Base-by-base conservation (phyloP, 2,888 invertebrate species). In the Dyspetes luteomarginatus region DNA sequence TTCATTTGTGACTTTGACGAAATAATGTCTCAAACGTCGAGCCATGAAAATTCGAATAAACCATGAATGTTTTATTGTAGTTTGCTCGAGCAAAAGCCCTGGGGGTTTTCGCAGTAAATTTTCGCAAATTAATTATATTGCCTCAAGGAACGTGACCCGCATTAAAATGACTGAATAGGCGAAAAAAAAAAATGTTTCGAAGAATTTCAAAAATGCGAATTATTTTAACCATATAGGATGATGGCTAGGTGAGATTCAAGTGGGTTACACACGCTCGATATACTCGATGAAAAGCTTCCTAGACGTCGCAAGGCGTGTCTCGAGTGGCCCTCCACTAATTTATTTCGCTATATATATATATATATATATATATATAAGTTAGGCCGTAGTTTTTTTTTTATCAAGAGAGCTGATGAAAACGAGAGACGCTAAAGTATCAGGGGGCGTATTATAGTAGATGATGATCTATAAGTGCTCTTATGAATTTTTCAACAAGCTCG, bases 291-390 rank as follows among this genome's bases (percentile, higher is more conserved):
- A 50, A 58, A 67, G 64, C 45, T 76, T n/a, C 48, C 4, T 36
- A 76, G 75, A 62, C 65, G 76, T 76, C 79, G 75, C 41, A 79
- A 73, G 68, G 50, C 36, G 43, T 64, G 82, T 78, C 79, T 82
- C 82, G 65, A 82, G 75, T 76, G 82, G 28, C 72, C 50, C 82
- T 78, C 52, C 50, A 73, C 52, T 69, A 72, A 76, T 76, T 64
- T 69, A 64, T 74, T 79, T 77, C 62, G 30, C 41, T 64, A 55
- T 64, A 19, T 22, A 60, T 58, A 43, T 7, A 67, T 1, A 52
- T 45, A 24, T 71, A 36, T 30, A 4, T 71, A n/a, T n/a, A n/a
- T n/a, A n/a, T n/a, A n/a, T n/a, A n/a, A n/a, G n/a, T n/a, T n/a
- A n/a, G n/a, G n/a, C n/a, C n/a, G n/a, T n/a, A n/a, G n/a, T n/a